A percentile compares a stretch with the other conserved stretches of the same genome.
Evolutionary conservation across 1,140 invertebrate species (phyloP).

Genomic region (Drosophila obscura): DNA sequence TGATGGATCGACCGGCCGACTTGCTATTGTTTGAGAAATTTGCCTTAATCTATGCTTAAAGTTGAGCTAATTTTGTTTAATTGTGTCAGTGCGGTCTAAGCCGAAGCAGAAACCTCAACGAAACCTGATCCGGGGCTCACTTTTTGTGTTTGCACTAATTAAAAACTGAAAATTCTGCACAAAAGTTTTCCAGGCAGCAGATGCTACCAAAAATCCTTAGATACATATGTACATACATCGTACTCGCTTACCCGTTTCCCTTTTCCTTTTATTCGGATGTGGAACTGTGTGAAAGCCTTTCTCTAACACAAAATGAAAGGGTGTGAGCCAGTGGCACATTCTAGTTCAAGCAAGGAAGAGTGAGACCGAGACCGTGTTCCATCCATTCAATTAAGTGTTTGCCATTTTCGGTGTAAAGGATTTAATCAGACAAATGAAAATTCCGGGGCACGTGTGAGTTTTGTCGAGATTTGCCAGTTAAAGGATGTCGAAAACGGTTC

Average conservation of each 20-base stretch:
- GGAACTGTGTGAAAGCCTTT: conserved; percentile 45
- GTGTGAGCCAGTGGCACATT: conserved; percentile 57
- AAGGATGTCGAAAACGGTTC: neutral
- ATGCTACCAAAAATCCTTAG: conserved; percentile 17
- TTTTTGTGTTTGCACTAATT: conserved; percentile 79
- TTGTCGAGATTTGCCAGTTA: conserved; percentile 33
- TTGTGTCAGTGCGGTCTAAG: conserved; percentile 71
- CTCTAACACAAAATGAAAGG: conserved; percentile 50
- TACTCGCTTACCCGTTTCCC: neutral
- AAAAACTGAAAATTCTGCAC: conserved; percentile 53
- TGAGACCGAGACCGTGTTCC: neutral
- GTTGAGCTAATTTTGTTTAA: conserved; percentile 82
- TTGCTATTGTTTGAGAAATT: conserved; percentile 56
- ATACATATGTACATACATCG: too few relatives aligned
- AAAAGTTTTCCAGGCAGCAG: conserved; percentile 30
- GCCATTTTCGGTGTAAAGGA: conserved; percentile 48
- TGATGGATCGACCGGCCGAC: too few relatives aligned
- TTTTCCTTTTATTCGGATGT: neutral
- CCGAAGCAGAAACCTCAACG: conserved; percentile 9
- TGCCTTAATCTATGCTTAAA: conserved; percentile 78
- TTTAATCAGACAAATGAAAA: conserved; percentile 34
- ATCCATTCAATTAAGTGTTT: conserved; percentile 70
- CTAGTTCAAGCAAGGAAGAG: conserved; percentile 3
- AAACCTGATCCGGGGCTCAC: conserved; percentile 48
- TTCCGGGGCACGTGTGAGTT: conserved; percentile 49